phyloP scores from a whole-genome alignment of 2,888 invertebrate species.

The Limnephilus lunatus region DNA sequence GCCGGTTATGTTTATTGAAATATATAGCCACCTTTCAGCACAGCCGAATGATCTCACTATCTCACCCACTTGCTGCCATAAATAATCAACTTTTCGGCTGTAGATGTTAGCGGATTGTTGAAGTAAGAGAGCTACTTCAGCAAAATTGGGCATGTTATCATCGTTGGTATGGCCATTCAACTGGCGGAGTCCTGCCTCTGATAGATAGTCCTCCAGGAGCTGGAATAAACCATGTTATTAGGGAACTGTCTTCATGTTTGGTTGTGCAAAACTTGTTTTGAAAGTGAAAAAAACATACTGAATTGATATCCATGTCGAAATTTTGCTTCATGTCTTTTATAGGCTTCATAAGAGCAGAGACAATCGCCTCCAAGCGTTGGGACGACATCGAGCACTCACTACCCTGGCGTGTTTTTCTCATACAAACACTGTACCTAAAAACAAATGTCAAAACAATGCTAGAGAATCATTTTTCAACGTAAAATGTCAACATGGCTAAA shows the following conservation, averaged over 20 bases:
- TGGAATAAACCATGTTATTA: constrained; percentile 68
- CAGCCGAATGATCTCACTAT: constrained; percentile 66
- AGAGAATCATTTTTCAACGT: constrained; percentile 69
- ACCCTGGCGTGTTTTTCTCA: constrained; percentile 73
- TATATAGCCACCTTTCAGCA: constrained; percentile 4
- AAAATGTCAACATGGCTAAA: constrained; percentile 55
- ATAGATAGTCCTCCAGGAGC: constrained; percentile 79
- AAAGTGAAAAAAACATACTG: constrained; percentile 54
- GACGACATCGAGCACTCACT: constrained; percentile 71
- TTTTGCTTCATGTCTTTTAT: constrained; percentile 73
- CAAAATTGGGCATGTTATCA: constrained; percentile 81
- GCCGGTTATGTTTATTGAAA: not conserved
- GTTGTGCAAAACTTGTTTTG: not conserved
- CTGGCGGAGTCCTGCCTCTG: constrained; percentile 72
- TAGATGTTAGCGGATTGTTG: constrained; percentile 86
- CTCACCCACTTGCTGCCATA: constrained; percentile 73
- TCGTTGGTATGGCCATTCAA: constrained; percentile 69
- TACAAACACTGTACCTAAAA: constrained; percentile 72
- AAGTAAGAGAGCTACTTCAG: constrained; percentile 86
- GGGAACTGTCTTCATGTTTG: not conserved
- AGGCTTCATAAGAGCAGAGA: constrained; percentile 75
- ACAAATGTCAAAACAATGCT: constrained; percentile 69
- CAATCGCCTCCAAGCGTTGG: constrained; percentile 73
- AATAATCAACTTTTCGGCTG: constrained; percentile 84
- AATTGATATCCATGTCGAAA: constrained; percentile 73